These are phyloP conservation scores for Heteronetta atricapilla DNA, from an alignment of 2,113 vertebrate species.

Conservation along the genomic window DNA sequence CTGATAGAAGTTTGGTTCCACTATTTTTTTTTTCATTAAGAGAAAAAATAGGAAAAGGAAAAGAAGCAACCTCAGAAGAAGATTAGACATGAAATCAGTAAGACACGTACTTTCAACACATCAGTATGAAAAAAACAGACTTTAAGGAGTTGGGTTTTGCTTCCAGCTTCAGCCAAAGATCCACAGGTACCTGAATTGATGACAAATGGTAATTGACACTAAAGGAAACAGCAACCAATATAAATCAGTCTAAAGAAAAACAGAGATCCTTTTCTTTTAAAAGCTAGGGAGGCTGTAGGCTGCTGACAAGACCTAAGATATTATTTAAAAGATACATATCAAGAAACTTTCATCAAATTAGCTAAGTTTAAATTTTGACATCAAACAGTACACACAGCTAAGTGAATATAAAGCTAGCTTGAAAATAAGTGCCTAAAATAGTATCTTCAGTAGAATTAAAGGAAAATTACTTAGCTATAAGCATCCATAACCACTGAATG, in stretches of 20 bases:
- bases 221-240: neutral
- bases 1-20: neutral
- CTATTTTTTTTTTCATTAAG: neutral
- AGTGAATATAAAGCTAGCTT: neutral
- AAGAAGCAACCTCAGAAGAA: neutral
- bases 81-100: neutral
- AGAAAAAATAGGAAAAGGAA: neutral
- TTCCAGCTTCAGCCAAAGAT: neutral
- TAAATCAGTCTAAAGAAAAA: neutral
- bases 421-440: neutral
- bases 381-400: neutral
- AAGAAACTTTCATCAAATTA: neutral
- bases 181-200: neutral
- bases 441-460: neutral
- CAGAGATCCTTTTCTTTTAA: neutral
- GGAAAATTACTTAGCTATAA: neutral
- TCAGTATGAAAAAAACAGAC: neutral
- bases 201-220: neutral
- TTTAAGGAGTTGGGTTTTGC: neutral
- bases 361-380: neutral
- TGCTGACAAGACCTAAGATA: neutral
- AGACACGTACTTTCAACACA: neutral
- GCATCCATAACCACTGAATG: neutral
- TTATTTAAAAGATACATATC: neutral
- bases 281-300: neutral